These are phyloP conservation scores for rat (Rattus norvegicus) DNA, from an alignment of 2,113 vertebrate species.

Conservation along the genomic window GRCr8 NC_086022.1:16338501-16339000, in stretches of 20 bases:
- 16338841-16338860: not conserved
- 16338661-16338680: not conserved
- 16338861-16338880: not conserved
- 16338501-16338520: accelerated
- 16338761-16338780: not conserved
- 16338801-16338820: not conserved
- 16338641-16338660: not conserved
- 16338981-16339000: not conserved
- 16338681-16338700: not conserved
- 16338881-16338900: not conserved
- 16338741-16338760: not conserved
- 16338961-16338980: not conserved
- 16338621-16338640: not conserved
- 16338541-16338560: not conserved
- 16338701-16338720: not conserved
- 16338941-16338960: not conserved
- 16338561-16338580: not conserved
- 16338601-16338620: not conserved
- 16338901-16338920: not conserved
- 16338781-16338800: not conserved
- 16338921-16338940: not conserved
- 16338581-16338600: not conserved
- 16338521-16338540: not conserved
- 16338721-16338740: not conserved
- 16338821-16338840: not conserved